Evolutionary conservation across 2,797 vertebrate species (phyloP).

Genomic region (Enteromius thamalakanensis): DNA sequence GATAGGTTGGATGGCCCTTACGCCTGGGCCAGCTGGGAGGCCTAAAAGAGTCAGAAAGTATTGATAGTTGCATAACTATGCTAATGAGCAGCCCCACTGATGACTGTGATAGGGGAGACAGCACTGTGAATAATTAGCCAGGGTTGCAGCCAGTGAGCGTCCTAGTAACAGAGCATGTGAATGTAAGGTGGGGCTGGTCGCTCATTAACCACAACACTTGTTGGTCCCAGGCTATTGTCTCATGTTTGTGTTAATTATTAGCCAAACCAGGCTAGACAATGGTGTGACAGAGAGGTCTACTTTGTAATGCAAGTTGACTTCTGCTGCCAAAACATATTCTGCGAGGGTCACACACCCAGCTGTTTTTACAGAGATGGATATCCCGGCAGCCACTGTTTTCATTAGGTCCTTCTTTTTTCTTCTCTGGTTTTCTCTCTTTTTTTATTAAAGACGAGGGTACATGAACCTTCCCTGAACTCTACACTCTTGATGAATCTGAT

Average conservation of each 20-base stretch:
- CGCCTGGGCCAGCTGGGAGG: conserved; percentile 45
- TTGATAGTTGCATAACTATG: conserved; percentile 76
- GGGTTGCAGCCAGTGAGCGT: conserved; percentile 68
- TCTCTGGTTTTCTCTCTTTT: conserved; percentile 66
- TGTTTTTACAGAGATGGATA: conserved; percentile 79
- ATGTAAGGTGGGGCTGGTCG: conserved; percentile 73
- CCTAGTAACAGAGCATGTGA: conserved; percentile 68
- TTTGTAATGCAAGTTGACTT: conserved; percentile 75
- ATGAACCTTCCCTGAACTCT: conserved; percentile 78
- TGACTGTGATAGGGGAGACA: conserved; percentile 62
- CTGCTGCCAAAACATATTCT: conserved; percentile 72
- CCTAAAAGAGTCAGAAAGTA: conserved; percentile 62
- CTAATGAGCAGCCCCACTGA: conserved; percentile 66
- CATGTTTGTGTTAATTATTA: conserved; percentile 82
- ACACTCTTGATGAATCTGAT: conserved; percentile 75
- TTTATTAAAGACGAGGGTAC: conserved; percentile 43
- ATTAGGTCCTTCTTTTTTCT: conserved; percentile 62
- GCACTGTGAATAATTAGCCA: conserved; percentile 68
- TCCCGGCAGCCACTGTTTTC: conserved; percentile 71
- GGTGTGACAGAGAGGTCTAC: conserved; percentile 64
- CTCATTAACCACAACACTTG: conserved; percentile 73
- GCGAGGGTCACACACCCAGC: conserved; percentile 66
- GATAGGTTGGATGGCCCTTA: conserved; percentile 61
- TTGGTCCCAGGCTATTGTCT: conserved; percentile 70
- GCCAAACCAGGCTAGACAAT: conserved; percentile 74